Base-by-base conservation (phyloP, 2,113 vertebrate genomes). In the Lasiurus borealis region DNA sequence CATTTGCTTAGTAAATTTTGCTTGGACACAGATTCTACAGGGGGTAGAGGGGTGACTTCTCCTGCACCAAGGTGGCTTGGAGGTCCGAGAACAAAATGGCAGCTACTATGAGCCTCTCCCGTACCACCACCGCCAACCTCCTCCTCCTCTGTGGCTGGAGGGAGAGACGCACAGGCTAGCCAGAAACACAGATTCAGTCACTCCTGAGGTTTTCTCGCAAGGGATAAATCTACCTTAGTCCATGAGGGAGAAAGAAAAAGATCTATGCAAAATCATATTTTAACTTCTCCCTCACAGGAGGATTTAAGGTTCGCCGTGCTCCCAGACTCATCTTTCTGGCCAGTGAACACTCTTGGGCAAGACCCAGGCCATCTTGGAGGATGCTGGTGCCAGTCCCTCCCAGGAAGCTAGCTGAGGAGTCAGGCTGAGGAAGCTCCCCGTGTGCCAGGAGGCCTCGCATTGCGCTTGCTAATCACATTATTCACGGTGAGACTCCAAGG, bases 341-440 rank as follows among this genome's bases (percentile, higher is more conserved):
- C 83, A 31, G 21, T 40, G 73, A 48, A 75, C 83, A 75, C 9
- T 36, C 44, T 11, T 8, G 13, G 44, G 80, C 25, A 29, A 68
- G 57, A 59, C 46, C 46, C 40, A 59, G 18, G 64, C 64, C n/a
- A 10, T 50, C 27, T 29, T 36, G 21, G 31, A 77, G 52, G 80
- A 48, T 40, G 54, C 50, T 78, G 15, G n/a, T 1, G 5, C 44
- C 1, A 0, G 29, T 69, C 1, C 34, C 50, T 68, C 57, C 54
- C 80, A 54, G 95, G 91, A 96, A 95, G 46, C 68, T 27, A 71
- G 64, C 69, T 62, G 57, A 91, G 76, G 50, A 94, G 66, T 78
- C 59, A 85, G 85, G 52, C 72, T 57, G 88, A 77, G 66, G 77
- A 34, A n/a, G 93, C 52, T n/a, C 72, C 66, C 6, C 23, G 31